Percentiles rank a stretch among this genome's conserved stretches.
These are phyloP conservation scores for Myotis planiceps DNA, from an alignment of 2,797 vertebrate genomes.

Conservation along the genomic window DNA sequence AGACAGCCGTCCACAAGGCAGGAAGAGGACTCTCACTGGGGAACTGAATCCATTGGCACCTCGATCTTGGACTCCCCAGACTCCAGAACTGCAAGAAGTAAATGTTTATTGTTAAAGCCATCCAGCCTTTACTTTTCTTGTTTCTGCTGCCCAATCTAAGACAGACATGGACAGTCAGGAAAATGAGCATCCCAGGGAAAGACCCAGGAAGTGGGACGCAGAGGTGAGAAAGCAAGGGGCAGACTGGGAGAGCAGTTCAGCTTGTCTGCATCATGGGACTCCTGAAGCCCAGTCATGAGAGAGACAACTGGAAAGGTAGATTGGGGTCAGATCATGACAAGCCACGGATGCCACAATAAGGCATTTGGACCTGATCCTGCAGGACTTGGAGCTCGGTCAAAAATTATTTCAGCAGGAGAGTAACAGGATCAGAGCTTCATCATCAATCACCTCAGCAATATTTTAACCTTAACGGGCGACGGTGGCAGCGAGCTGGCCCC, in stretches of 20 bases:
- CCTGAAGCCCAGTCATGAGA: not conserved
- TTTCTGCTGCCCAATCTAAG: not conserved
- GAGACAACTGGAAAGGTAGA: not conserved
- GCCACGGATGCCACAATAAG: not conserved
- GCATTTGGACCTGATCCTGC: not conserved
- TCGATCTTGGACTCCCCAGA: not conserved
- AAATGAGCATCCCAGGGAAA: not conserved
- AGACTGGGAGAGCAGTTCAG: not conserved
- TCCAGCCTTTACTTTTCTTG: not conserved
- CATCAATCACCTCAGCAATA: constrained; percentile 64
- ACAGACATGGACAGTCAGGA: not conserved
- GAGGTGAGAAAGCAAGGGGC: not conserved
- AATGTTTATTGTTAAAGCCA: not conserved
- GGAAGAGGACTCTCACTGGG: too few relatives aligned
- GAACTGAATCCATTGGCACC: not conserved
- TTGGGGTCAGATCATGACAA: not conserved
- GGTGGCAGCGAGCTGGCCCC: constrained; percentile 33
- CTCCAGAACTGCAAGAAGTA: not conserved
- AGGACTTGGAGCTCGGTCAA: constrained; percentile 11
- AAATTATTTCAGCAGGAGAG: constrained; percentile 60
- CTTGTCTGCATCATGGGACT: not conserved
- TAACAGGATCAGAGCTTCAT: constrained; percentile 33
- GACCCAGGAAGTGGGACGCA: not conserved
- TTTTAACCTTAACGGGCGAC: constrained; percentile 65
- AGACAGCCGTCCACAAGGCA: not conserved